Base-by-base conservation (phyloP, 2,888 invertebrate species). In the Laothoe populi region DNA sequence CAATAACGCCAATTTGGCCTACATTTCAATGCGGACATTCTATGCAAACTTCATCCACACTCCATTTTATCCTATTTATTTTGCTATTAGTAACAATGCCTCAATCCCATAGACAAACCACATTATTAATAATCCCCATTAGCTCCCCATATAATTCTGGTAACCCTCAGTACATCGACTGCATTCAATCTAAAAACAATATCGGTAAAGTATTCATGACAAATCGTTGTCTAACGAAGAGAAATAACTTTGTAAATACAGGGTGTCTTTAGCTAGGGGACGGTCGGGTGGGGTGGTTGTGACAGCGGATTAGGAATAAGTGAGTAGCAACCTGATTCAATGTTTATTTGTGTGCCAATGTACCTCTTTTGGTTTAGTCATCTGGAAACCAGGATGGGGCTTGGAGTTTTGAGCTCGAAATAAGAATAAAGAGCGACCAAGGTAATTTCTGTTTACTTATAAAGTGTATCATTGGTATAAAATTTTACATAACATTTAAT, bases 151-250 rank as follows among this genome's bases (percentile, higher is more conserved):
- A 66, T 48, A 53, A 62, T 61, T 57, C 40, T n/a, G 13, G 70
- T 66, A 73, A 71, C 72, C 61, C 64, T 60, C 69, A 68, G 73
- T 71, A 66, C 63, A 53, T 49, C 70, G 67, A 72, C 77, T 83
- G 84, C 83, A 82, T 85, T 90, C 90, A 90, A 91, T 92, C 86
- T 83, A 88, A 90, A 92, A 92, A 92, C 92, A 92, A 92, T 92
- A 91, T 87, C 83, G 80, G 83, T 90, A 87, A 90, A 90, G 91
- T 92, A 92, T 92, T 92, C 91, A 90, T 90, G 91, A 92, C 92
- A 91, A 92, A 92, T 92, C 81, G 90, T 72, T 79, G 82, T 82
- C 82, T 91, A 92, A 92, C 90, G 91, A 92, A 91, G 90, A 92
- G 90, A 87, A 89, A 91, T 90, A 90, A 91, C 88, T 84, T 81